phyloP scores from a whole-genome alignment of 2,888 invertebrate genomes.

The Oscheius myriophilus region DNA sequence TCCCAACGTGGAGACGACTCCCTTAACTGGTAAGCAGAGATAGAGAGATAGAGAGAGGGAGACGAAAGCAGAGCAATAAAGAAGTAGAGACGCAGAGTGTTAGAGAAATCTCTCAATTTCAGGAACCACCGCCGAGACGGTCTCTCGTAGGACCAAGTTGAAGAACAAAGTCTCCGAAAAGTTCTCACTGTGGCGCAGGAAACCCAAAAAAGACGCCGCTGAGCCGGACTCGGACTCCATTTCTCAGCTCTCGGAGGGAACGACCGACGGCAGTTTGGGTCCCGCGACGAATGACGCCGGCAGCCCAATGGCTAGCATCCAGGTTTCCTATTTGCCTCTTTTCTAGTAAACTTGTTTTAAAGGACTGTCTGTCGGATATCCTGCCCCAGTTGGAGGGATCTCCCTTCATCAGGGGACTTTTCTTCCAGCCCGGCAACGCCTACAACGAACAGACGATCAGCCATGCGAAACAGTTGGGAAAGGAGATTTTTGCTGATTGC shows the following conservation, averaged over 20 bases:
- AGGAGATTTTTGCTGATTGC: constrained; percentile 81
- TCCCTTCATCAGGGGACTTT: constrained; percentile 47
- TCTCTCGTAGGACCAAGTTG: constrained; percentile 35
- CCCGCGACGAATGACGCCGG: background rate
- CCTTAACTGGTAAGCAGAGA: background rate
- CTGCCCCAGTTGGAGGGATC: constrained; percentile 48
- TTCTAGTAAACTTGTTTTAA: background rate
- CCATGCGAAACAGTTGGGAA: constrained; percentile 87
- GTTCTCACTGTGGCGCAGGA: constrained; percentile 47
- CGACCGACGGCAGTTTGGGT: constrained; percentile 2
- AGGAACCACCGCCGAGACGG: constrained; percentile 10
- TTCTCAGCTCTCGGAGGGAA: constrained; percentile 27
- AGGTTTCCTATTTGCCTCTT: constrained; percentile 13
- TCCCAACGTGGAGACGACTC: constrained; percentile 2
- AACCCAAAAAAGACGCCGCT: constrained; percentile 39
- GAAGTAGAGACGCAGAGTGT: too few species aligned
- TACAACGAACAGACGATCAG: constrained; percentile 85
- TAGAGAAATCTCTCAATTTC: background rate
- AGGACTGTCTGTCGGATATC: constrained; percentile 48
- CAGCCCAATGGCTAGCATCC: constrained; percentile 48
- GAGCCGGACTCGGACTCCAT: constrained; percentile 21
- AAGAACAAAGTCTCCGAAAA: constrained; percentile 59
- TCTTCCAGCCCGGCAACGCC: constrained; percentile 71
- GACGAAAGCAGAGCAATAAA: too few species aligned
- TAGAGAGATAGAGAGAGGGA: too few species aligned